Evolutionary conservation across 2,113 vertebrate species (phyloP), one percentile per base, ranked within the genome.

Genomic region (Heterochromis multidens): DNA sequence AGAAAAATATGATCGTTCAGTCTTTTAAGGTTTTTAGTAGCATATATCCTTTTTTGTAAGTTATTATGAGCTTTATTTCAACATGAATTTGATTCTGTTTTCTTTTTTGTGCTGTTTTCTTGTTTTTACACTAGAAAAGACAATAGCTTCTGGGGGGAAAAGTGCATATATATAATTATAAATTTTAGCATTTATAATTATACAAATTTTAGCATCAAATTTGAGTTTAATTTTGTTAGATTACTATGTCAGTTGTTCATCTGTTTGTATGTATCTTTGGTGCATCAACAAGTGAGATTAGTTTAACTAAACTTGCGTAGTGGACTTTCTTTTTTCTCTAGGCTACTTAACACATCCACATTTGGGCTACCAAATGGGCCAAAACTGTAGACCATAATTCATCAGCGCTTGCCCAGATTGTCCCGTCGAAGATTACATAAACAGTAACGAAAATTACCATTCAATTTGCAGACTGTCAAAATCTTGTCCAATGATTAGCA

Each of bases 341-440:
- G 23, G 0, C 27, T 27, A 0, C 40, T 14, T 43, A 43, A 43
- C 11, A 43, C 65, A 72, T 21, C 9, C 65, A 49, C 25, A 72
- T 29, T 49, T 52, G 67, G 43, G 43, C 17, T 74, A 21, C 17
- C 25, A 52, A 74, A 74, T 31, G 17, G 43, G 43, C 43, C 43
- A 52, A 31, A 31, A 72, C 49, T 72, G 67, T 17, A 52, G 67
- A 72, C 5, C 67, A 72, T 72, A 60, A 29, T 83, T 60, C 25
- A 78, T 8, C 13, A 35, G 58, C 58, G 63, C 17, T 70, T 65
- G 40, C 13, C 4, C 8, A 5, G 12, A 85, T 37, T 57, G 33
- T 25, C 29, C 25, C 0, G 25, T 72, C 1, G 0, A 72, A 72
- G 40, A 72, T 72, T 49, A 72, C 40, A 72, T 19, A 49, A 72